phyloP scores from a whole-genome alignment of 2,113 vertebrate species.

The Oriolus oriolus region DNA sequence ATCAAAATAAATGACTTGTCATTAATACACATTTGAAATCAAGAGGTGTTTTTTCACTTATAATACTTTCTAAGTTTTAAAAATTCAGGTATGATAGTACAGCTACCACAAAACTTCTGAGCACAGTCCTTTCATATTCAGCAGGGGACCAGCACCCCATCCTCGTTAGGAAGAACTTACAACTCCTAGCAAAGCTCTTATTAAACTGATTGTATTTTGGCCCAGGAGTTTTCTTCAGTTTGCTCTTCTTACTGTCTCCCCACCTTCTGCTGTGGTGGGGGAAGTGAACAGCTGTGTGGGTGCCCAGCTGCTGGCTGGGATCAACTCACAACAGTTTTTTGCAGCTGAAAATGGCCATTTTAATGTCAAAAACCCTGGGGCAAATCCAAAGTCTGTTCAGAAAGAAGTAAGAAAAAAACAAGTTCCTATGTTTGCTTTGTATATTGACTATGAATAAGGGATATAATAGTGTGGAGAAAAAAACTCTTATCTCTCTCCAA shows the following conservation, averaged over 20 bases:
- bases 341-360: background rate
- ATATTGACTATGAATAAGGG: background rate
- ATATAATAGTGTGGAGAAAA: background rate
- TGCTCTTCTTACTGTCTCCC: background rate
- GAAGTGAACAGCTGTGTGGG: accelerated
- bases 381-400: background rate
- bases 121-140: background rate
- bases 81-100: background rate
- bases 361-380: background rate
- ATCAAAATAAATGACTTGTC: background rate
- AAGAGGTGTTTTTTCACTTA: background rate
- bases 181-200: background rate
- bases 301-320: background rate
- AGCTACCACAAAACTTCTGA: background rate
- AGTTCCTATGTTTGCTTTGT: background rate
- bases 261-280: background rate
- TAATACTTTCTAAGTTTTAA: background rate
- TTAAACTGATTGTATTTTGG: background rate
- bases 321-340: background rate
- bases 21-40: background rate
- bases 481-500: background rate
- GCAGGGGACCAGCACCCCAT: background rate
- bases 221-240: background rate
- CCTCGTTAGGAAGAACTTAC: background rate
- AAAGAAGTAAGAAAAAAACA: background rate